Evolutionary conservation across 2,888 invertebrate genomes (phyloP), one percentile per base, ranked within the genome.

Genomic region (Hypomecis punctinalis): DNA sequence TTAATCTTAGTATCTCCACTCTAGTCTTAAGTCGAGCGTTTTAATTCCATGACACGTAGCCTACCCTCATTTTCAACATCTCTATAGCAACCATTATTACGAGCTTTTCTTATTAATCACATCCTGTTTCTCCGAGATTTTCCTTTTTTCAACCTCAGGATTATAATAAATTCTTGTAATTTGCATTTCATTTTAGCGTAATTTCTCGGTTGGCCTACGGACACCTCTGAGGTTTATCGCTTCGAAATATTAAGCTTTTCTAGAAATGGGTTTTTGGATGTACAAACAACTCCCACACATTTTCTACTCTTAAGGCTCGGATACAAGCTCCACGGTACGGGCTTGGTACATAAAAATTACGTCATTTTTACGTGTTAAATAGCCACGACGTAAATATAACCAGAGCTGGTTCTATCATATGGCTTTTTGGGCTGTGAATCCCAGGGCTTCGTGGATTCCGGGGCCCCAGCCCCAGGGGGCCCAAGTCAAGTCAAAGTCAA

Each of bases 161-260:
- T 86, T 84, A 90, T 88, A 88, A 90, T 90, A 89, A 89, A 88
- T 90, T 88, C 85, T 78, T 78, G 82, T 89, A 86, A 91, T 91
- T 91, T 91, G 86, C 90, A 90, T 91, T 88, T 83, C 82, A 85
- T 87, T 88, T 84, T 80, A 78, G 79, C 78, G 77, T 85, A 85
- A 85, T 85, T 84, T 86, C 79, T 82, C 81, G 82, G 80, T 83
- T 76, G 77, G 78, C 74, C 75, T 76, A 72, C 74, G 76, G 75
- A 73, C 74, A 76, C 57, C 75, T 76, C 76, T 72, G 75, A 74
- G 75, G 76, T 81, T 83, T 80, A 79, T 76, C 73, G 73, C 76
- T 72, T 72, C 69, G 57, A 42, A 52, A 53, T 54, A 49, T 53
- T 35, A 61, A 11, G 11, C 13, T 37, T 57, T 40, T 35, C 23